These are phyloP conservation scores for Eupeodes latifasciatus DNA, from an alignment of 2,888 invertebrate genomes.

Conservation along the genomic window DNA sequence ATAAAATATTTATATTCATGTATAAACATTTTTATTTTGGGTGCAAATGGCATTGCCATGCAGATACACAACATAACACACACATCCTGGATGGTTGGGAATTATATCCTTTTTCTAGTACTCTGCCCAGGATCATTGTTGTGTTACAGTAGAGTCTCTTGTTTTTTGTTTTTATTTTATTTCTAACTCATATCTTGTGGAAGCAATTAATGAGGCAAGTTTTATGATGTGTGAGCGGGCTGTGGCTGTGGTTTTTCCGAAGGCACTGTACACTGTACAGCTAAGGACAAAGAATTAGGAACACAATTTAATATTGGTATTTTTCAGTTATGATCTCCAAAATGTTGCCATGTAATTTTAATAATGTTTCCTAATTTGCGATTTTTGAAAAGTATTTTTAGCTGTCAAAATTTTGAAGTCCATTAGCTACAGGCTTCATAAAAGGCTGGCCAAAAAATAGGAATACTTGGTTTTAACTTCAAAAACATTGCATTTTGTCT, in stretches of 20 bases:
- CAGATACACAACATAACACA: not conserved
- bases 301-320: no score
- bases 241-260: not conserved
- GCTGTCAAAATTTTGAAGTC: no score
- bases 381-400: no score
- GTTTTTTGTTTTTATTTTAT: constrained; percentile 15
- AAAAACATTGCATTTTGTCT: no score
- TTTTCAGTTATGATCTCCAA: no score
- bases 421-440: no score
- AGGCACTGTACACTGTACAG: no score
- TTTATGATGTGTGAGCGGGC: constrained; percentile 66
- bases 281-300: no score
- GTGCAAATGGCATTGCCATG: constrained; percentile 35
- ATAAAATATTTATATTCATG: constrained; percentile 37
- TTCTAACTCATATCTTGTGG: constrained; percentile 70
- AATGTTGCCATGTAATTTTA: no score
- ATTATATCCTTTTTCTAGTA: constrained; percentile 36
- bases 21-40: constrained; percentile 59
- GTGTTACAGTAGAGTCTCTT: not conserved
- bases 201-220: constrained; percentile 70
- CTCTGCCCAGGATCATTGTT: not conserved
- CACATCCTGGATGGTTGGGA: not conserved
- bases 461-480: no score
- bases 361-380: no score
- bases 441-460: no score